Conservation (phyloP, 2,113 vertebrate species). For the Callipepla squamata region DNA sequence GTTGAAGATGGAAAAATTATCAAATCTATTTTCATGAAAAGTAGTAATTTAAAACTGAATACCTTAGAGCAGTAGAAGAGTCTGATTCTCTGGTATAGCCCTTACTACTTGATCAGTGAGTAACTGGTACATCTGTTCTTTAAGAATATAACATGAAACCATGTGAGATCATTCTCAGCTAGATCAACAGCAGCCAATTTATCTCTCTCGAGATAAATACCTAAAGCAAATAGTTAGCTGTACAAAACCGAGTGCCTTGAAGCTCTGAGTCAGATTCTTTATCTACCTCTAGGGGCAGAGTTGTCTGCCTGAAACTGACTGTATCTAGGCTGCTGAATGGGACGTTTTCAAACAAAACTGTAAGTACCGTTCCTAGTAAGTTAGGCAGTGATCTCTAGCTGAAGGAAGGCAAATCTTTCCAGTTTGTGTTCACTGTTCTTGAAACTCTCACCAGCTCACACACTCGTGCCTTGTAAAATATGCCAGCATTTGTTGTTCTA, state of each 20-base stretch:
- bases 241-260: background rate
- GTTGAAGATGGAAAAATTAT: background rate
- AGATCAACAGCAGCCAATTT: background rate
- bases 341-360: background rate
- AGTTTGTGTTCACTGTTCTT: background rate
- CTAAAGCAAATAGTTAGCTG: background rate
- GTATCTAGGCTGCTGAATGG: background rate
- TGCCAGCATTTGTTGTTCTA: background rate
- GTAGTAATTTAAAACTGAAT: background rate
- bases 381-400: background rate
- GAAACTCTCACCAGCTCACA: background rate
- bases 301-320: background rate
- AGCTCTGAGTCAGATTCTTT: background rate
- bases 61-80: background rate
- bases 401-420: background rate
- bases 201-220: background rate
- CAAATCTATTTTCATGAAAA: background rate
- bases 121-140: background rate
- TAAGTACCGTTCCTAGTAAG: background rate
- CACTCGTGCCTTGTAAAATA: background rate
- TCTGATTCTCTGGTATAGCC: background rate
- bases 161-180: background rate
- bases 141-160: background rate
- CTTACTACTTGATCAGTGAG: background rate
- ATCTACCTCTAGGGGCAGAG: background rate